Base-by-base conservation (phyloP, 2,113 vertebrate genomes). In the Bubo scandiacus region DNA sequence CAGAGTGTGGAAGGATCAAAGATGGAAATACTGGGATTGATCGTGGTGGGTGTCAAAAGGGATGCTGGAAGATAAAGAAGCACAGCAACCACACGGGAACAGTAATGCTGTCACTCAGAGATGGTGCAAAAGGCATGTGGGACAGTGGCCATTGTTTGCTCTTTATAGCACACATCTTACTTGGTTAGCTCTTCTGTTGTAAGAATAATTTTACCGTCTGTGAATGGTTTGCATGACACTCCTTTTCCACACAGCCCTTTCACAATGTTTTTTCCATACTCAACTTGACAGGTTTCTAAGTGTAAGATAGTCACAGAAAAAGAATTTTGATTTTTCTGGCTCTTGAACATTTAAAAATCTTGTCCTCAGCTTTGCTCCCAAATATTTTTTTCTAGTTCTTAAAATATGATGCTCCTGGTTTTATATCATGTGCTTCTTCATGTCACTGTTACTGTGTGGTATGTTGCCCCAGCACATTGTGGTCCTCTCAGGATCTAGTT, bases 171-270 rank as follows among this genome's bases (percentile, higher is more conserved):
- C 84, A 70, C 49, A 72, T 86, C 90, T 74, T 73, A 62, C 34
- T 88, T 83, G 55, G 29, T 88, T 94, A 81, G 58, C 20, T 88
- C n/a, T 74, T 61, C 84, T 75, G 45, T 52, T 73, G 22, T 62
- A 75, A 61, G 47, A 82, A 54, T 72, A 78, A 61, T 92, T 84
- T 89, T 75, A 79, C 57, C 9, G 7, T 58, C 73, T 79, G 49
- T 89, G 43, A 95, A 58, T 0, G 13, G 45, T 87, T 95, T 97
- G 89, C 70, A 45, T 72, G 74, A 68, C 73, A 38, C 30, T 79
- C 62, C 81, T 89, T 90, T 95, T 91, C 80, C 86, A 79, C 2
- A 0, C 20, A 81, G 70, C 20, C 47, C 36, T 91, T 90, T 80
- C 49, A 85, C 25, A 75, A 58, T 86, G 11, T 47, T 62, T 93